Percentiles rank a stretch among this genome's conserved stretches.
phyloP scores from a whole-genome alignment of 2,797 vertebrate genomes.

The Catamblyrhynchus diadema region DNA sequence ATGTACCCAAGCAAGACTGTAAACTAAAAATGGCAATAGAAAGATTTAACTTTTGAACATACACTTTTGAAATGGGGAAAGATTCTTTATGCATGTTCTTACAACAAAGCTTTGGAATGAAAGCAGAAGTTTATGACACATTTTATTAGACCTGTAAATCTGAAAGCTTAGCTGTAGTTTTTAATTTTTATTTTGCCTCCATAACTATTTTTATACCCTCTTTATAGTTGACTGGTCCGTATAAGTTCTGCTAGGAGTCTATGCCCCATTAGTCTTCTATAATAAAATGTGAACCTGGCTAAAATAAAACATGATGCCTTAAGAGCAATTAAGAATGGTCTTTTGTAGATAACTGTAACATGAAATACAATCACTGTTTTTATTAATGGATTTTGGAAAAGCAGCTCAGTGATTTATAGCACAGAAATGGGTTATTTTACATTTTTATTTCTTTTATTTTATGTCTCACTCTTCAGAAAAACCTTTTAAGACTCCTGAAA shows the following conservation, averaged over 20 bases:
- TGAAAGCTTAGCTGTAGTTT: constrained; percentile 71
- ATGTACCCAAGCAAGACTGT: neutral
- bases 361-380: constrained; percentile 71
- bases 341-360: constrained; percentile 71
- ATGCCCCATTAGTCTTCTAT: constrained; percentile 70
- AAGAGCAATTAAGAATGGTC: constrained; percentile 72
- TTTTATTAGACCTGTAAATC: constrained; percentile 75
- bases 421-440: constrained; percentile 36
- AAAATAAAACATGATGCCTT: constrained; percentile 72
- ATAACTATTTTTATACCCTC: constrained; percentile 73
- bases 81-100: constrained; percentile 35
- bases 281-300: constrained; percentile 72
- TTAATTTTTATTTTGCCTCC: constrained; percentile 77
- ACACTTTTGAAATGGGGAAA: neutral
- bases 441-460: constrained; percentile 72
- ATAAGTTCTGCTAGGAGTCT: constrained; percentile 70
- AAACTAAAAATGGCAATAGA: constrained; percentile 1
- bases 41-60: constrained; percentile 7
- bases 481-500: constrained; percentile 44
- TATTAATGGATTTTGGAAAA: constrained; percentile 73
- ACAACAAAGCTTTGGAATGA: constrained; percentile 80
- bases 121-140: constrained; percentile 80
- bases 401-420: constrained; percentile 52
- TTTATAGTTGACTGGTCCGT: constrained; percentile 69
- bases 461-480: constrained; percentile 34